Percentiles rank a stretch among this genome's conserved stretches.
phyloP scores from a whole-genome alignment of 2,888 invertebrate genomes.

The Timema cristinae region DNA sequence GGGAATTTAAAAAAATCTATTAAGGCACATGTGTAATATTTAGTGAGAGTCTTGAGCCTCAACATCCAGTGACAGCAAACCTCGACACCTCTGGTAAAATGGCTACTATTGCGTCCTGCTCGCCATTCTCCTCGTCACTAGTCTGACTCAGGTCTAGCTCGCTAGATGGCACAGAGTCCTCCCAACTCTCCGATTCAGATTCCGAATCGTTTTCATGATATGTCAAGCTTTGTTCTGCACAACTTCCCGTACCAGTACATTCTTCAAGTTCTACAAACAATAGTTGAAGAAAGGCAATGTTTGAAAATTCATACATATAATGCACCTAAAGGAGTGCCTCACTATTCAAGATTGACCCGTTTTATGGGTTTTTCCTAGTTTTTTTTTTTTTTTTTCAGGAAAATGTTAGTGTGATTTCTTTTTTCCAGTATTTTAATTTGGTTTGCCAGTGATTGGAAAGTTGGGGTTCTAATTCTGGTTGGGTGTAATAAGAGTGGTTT shows the following conservation, averaged over 20 bases:
- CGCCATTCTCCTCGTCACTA: conserved; percentile 53
- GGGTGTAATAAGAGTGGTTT: too few species aligned
- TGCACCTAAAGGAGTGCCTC: too few species aligned
- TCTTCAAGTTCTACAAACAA: not conserved
- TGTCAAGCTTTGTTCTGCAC: conserved; percentile 17
- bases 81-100: conserved; percentile 57
- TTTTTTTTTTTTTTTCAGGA: too few species aligned
- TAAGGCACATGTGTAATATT: not conserved
- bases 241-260: not conserved
- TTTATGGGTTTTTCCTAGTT: too few species aligned
- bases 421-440: too few species aligned
- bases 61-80: conserved; percentile 49
- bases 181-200: conserved; percentile 54
- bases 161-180: conserved; percentile 57
- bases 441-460: too few species aligned
- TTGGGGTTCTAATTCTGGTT: too few species aligned
- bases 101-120: conserved; percentile 55
- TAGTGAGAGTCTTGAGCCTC: not conserved
- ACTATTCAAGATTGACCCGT: too few species aligned
- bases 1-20: too few species aligned
- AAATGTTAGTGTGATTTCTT: too few species aligned
- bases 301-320: too few species aligned
- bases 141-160: conserved; percentile 58
- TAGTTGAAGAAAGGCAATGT: too few species aligned
- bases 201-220: conserved; percentile 33